Evolutionary conservation across 2,888 invertebrate species (phyloP).

Genomic region (Notodonta ziczac): DNA sequence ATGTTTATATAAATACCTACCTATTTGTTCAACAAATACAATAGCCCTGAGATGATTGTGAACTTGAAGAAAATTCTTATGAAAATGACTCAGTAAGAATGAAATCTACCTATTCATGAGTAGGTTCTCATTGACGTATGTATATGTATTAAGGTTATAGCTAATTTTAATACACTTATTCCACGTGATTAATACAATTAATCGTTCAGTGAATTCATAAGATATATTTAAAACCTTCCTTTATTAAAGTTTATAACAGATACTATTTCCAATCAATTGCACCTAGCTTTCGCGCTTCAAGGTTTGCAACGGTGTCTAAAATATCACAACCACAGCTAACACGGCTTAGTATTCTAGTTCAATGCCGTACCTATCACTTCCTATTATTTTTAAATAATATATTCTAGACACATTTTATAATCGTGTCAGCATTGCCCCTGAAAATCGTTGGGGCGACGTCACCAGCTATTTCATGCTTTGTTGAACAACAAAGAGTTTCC

Average conservation of each 20-base stretch:
- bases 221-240: no score
- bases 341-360: constrained; percentile 24
- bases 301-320: neutral
- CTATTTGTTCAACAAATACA: no score
- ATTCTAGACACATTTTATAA: constrained; percentile 18
- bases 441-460: constrained; percentile 58
- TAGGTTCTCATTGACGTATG: no score
- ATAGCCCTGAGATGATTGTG: no score
- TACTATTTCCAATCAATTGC: neutral
- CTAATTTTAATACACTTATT: no score
- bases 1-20: no score
- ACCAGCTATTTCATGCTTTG: constrained; percentile 60
- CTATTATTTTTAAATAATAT: constrained; percentile 31
- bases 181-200: no score
- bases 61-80: neutral
- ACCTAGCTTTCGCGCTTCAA: neutral
- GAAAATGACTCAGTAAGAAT: neutral
- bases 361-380: constrained; percentile 41
- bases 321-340: neutral
- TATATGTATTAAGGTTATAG: no score
- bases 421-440: constrained; percentile 54
- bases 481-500: constrained; percentile 71
- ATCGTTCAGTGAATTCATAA: neutral
- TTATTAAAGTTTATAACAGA: neutral
- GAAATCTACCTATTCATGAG: no score